These are phyloP conservation scores for Uromys caudimaculatus DNA, from an alignment of 2,797 vertebrate genomes.

Conservation along the genomic window DNA sequence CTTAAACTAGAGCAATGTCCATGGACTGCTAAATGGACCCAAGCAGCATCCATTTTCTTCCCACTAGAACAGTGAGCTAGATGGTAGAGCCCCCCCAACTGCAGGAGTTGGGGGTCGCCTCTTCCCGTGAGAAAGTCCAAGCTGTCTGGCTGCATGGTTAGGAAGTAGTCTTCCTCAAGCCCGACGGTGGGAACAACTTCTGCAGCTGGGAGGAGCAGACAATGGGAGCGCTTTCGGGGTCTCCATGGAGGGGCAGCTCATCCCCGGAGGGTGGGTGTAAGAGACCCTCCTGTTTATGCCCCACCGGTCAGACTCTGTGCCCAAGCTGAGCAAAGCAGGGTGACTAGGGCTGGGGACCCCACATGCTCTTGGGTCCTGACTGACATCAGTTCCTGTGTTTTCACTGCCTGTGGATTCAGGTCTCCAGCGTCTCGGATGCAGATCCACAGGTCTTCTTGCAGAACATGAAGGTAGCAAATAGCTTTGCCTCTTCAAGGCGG, in stretches of 20 bases:
- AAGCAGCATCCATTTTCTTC: not conserved
- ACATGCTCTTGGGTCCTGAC: not conserved
- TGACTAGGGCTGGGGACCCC: not conserved
- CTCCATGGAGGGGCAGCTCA: not conserved
- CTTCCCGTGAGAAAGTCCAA: not conserved
- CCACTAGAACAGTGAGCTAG: not conserved
- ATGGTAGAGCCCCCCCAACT: not conserved
- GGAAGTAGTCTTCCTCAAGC: not conserved
- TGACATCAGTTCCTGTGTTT: not conserved
- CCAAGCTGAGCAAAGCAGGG: not conserved
- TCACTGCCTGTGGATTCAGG: slow-evolving; percentile 81
- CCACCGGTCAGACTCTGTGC: rapidly evolving
- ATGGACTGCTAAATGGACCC: not conserved
- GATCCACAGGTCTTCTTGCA: slow-evolving; percentile 89
- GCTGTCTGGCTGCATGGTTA: rapidly evolving
- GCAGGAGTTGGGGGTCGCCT: not conserved
- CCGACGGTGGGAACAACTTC: not conserved
- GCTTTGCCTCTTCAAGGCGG: not conserved
- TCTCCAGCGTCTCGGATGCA: slow-evolving; percentile 89
- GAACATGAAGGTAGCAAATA: slow-evolving; percentile 86
- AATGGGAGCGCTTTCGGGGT: not conserved
- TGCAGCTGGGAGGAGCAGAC: not conserved
- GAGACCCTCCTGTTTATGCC: not conserved
- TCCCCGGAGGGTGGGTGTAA: not conserved
- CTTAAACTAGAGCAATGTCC: not conserved